Percentiles rank a stretch among this genome's conserved stretches.
These are phyloP conservation scores for Julus scanicus DNA, from an alignment of 2,888 invertebrate species.

Conservation along the genomic window DNA sequence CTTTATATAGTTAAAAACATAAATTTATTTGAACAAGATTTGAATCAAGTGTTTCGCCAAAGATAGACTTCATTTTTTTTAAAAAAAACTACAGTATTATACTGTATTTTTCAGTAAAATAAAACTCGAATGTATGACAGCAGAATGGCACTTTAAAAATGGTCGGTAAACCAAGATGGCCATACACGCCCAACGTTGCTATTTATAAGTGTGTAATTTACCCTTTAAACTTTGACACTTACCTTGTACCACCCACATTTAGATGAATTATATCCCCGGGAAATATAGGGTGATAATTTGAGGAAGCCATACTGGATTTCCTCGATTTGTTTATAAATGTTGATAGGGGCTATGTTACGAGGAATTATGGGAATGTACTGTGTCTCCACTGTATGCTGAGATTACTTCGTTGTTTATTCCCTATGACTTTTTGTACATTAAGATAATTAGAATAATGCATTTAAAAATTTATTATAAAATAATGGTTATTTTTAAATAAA, in stretches of 20 bases:
- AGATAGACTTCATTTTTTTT: too few relatives aligned
- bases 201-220: background rate
- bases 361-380: background rate
- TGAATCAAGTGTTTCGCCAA: background rate
- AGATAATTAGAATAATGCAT: too few relatives aligned
- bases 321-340: background rate
- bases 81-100: too few relatives aligned
- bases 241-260: constrained; percentile 96
- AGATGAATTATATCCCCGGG: constrained; percentile 85
- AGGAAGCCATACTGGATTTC: constrained; percentile 53
- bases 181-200: too few relatives aligned
- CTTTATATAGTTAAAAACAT: background rate
- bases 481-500: too few relatives aligned
- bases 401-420: too few relatives aligned
- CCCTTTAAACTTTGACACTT: constrained; percentile 61
- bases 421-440: too few relatives aligned
- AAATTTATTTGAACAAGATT: background rate
- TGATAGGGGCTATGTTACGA: background rate
- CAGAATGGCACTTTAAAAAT: background rate
- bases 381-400: background rate
- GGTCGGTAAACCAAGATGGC: background rate
- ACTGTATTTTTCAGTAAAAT: too few relatives aligned
- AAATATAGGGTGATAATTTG: constrained; percentile 58
- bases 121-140: background rate
- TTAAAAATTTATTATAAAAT: too few relatives aligned